phyloP scores from a whole-genome alignment of 2,797 vertebrate genomes.

The Siniperca undulata region DNA sequence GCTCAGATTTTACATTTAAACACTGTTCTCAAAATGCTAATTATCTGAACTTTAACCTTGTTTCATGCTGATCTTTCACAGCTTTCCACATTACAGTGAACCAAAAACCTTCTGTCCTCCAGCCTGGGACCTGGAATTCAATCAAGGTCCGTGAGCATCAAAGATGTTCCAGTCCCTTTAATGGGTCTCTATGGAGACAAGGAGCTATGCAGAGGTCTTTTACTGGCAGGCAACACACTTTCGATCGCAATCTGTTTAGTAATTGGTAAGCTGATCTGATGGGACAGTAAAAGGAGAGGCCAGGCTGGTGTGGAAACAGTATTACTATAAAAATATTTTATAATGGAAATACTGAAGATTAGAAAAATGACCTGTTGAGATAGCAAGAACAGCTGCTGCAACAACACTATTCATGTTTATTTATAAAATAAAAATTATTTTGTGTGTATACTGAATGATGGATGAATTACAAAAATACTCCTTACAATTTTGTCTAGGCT shows the following conservation, averaged over 20 bases:
- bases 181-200: background rate
- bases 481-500: too few relatives aligned
- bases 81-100: background rate
- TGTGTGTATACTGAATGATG: too few relatives aligned
- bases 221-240: background rate
- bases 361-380: background rate
- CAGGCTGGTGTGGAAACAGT: background rate
- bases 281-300: background rate
- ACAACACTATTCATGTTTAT: too few relatives aligned
- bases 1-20: background rate
- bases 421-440: too few relatives aligned
- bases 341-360: background rate
- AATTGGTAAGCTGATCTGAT: background rate
- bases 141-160: background rate
- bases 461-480: too few relatives aligned
- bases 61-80: slow-evolving; percentile 16
- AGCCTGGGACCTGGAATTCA: background rate
- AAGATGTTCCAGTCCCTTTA: background rate
- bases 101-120: background rate
- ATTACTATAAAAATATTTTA: background rate
- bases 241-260: background rate
- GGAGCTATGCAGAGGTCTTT: background rate
- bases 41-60: background rate
- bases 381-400: background rate
- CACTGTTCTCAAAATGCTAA: background rate